Evolutionary conservation across 1,140 invertebrate species (phyloP).

Genomic region (Pygmarrhopalites habei): DNA sequence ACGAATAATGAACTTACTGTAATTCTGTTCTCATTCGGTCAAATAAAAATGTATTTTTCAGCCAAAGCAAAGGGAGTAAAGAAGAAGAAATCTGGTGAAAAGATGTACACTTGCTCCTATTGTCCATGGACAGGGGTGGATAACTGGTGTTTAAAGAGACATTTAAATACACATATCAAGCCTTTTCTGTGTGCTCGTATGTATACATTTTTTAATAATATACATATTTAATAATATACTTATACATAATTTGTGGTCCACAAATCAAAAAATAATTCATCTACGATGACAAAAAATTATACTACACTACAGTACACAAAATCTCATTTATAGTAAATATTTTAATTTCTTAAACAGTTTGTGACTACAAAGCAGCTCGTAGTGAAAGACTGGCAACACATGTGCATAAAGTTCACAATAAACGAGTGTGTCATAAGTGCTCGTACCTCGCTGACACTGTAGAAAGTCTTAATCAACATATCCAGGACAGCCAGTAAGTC

Average conservation of each 20-base stretch:
- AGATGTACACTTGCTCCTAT: constrained; percentile 71
- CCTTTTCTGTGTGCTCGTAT: constrained; percentile 81
- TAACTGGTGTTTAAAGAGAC: constrained; percentile 84
- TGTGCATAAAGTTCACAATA: constrained; percentile 82
- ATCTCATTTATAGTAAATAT: too few relatives aligned
- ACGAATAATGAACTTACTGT: background rate
- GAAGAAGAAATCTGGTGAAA: constrained; percentile 47
- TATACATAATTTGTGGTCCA: too few relatives aligned
- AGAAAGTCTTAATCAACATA: constrained; percentile 65
- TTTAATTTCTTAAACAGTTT: too few relatives aligned
- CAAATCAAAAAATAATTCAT: too few relatives aligned
- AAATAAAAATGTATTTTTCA: constrained; percentile 8
- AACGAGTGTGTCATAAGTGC: constrained; percentile 77
- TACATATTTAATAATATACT: too few relatives aligned
- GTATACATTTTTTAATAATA: too few relatives aligned
- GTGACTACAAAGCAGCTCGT: constrained; percentile 83
- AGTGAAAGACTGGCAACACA: constrained; percentile 78
- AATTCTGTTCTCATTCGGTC: background rate
- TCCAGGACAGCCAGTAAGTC: constrained; percentile 52
- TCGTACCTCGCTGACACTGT: constrained; percentile 74
- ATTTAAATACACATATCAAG: constrained; percentile 84
- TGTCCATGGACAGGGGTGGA: constrained; percentile 87
- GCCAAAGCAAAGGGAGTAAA: constrained; percentile 46
- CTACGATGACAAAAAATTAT: too few relatives aligned
- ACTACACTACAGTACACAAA: too few relatives aligned